Evolutionary conservation across 2,113 vertebrate species (phyloP).

Genomic region (Todiramphus chloris): DNA sequence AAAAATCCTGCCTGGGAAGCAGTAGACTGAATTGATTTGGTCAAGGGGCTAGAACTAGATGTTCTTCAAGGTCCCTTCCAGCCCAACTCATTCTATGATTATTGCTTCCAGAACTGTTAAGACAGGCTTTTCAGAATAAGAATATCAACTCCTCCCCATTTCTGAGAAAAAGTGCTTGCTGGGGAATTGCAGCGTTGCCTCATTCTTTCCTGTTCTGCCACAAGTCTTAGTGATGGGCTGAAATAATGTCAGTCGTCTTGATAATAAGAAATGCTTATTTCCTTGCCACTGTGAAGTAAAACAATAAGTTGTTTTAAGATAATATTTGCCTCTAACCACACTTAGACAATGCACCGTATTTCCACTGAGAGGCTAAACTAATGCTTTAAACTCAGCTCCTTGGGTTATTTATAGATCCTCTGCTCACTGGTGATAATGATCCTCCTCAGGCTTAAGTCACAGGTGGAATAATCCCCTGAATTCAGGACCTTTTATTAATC

Average conservation of each 20-base stretch:
- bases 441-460: conserved; percentile 40
- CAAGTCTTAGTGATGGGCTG: not conserved
- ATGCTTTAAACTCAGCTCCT: not conserved
- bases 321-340: conserved; percentile 37
- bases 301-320: conserved; percentile 37
- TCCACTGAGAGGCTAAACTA: conserved; percentile 3
- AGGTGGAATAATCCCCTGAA: conserved; percentile 44
- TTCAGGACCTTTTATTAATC: conserved; percentile 41
- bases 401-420: conserved; percentile 55
- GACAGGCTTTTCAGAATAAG: not conserved
- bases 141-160: not conserved
- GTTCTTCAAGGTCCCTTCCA: not conserved
- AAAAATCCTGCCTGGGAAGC: not conserved
- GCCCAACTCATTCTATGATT: not conserved
- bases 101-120: not conserved
- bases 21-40: not conserved
- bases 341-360: conserved; percentile 25
- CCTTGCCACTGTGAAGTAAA: not conserved
- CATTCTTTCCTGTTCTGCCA: not conserved
- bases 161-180: not conserved
- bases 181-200: not conserved
- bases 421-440: conserved; percentile 37
- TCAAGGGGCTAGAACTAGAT: not conserved
- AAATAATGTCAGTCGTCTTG: not conserved
- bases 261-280: conserved; percentile 40